phyloP scores from a whole-genome alignment of 2,797 vertebrate species.

The Malurus leucopterus region DNA sequence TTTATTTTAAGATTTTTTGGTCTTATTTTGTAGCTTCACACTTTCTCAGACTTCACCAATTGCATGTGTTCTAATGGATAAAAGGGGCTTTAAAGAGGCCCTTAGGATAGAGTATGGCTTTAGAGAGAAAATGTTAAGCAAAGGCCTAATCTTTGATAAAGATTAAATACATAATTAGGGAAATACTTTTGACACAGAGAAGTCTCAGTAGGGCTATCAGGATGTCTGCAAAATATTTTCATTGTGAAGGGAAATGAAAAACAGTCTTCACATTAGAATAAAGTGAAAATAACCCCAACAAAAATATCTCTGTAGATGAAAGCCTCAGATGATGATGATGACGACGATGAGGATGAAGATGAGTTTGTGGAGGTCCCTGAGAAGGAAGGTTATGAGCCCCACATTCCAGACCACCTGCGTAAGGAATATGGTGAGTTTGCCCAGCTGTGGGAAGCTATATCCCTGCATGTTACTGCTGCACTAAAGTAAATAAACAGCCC shows the following conservation, averaged over 20 bases:
- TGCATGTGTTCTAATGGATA: constrained; percentile 3
- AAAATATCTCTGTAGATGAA: constrained; percentile 66
- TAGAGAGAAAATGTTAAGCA: background rate
- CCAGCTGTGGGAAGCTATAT: constrained; percentile 66
- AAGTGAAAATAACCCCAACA: background rate
- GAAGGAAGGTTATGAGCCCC: constrained; percentile 90
- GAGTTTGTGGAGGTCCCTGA: constrained; percentile 93
- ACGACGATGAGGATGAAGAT: constrained; percentile 73
- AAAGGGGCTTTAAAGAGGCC: constrained; percentile 25
- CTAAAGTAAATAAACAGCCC: constrained; percentile 72
- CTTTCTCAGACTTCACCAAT: constrained; percentile 11
- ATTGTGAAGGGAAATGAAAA: background rate
- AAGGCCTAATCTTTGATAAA: background rate
- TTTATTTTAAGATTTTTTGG: constrained; percentile 1
- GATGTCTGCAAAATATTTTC: background rate
- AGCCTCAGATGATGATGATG: constrained; percentile 54
- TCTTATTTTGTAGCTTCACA: constrained; percentile 12
- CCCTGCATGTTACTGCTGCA: constrained; percentile 58
- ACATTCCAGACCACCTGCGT: constrained; percentile 86
- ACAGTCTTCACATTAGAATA: background rate
- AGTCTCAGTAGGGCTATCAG: background rate
- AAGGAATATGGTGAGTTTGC: constrained; percentile 86
- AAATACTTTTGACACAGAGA: background rate
- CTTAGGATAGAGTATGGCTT: background rate
- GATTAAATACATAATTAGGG: constrained; percentile 13